A percentile compares a stretch with the other conserved stretches of the same genome.
Evolutionary conservation across 2,113 vertebrate genomes (phyloP).

Genomic region (Percina caprodes): DNA sequence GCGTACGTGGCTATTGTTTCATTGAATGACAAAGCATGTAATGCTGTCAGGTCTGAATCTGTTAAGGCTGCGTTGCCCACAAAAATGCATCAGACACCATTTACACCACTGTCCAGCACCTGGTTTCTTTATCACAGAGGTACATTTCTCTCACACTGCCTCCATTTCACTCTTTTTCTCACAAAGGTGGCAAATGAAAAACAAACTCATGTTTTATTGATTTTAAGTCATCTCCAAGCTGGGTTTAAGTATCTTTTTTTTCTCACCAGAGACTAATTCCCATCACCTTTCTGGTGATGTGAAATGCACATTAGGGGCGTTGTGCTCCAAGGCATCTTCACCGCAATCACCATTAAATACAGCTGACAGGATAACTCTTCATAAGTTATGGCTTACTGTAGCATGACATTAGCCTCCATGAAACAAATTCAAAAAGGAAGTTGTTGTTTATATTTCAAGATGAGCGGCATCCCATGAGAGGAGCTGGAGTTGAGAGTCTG

Average conservation of each 20-base stretch:
- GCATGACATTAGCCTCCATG: slow-evolving; percentile 31
- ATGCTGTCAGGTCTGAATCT: slow-evolving; percentile 79
- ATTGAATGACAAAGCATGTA: slow-evolving; percentile 83
- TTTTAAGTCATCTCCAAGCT: slow-evolving; percentile 29
- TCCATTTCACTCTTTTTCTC: slow-evolving; percentile 27
- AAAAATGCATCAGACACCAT: slow-evolving; percentile 87
- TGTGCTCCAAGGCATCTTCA: slow-evolving; percentile 23
- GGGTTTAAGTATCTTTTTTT: slow-evolving; percentile 1
- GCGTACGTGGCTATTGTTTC: slow-evolving; percentile 79
- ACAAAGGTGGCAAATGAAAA: slow-evolving; percentile 40
- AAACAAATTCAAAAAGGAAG: slow-evolving; percentile 67
- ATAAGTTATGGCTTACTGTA: slow-evolving; percentile 10
- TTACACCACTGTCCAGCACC: slow-evolving; percentile 81
- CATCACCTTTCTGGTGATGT: slow-evolving; percentile 20
- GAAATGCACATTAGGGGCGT: slow-evolving; percentile 16
- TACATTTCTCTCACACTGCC: slow-evolving; percentile 56
- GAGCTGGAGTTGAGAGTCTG: slow-evolving; percentile 30
- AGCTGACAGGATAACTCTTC: slow-evolving; percentile 12
- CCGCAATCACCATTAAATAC: slow-evolving; percentile 33
- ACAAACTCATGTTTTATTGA: slow-evolving; percentile 50
- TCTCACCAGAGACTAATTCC: slow-evolving; percentile 2
- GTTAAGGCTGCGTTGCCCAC: slow-evolving; percentile 62
- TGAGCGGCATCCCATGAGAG: slow-evolving; percentile 35
- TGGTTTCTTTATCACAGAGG: slow-evolving; percentile 85
- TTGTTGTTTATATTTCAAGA: slow-evolving; percentile 68